Percentiles rank a stretch among this genome's conserved stretches.
Conservation (phyloP, 2,888 invertebrate genomes). For the Parascotia fuliginaria region DNA sequence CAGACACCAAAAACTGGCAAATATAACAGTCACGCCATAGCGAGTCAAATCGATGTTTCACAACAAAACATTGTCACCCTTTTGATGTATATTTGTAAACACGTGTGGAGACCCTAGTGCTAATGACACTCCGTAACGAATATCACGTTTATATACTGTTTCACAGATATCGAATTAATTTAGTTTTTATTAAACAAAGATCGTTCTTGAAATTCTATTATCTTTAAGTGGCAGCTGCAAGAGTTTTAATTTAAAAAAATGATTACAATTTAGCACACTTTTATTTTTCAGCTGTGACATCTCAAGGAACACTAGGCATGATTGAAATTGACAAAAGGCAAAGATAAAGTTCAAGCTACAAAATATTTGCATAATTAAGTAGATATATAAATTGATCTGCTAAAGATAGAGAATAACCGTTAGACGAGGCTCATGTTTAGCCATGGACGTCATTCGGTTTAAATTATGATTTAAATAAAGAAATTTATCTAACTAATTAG, state of each 20-base stretch:
- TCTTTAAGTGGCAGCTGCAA: background rate
- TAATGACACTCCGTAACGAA: slow-evolving; percentile 39
- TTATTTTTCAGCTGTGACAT: no score
- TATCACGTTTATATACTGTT: slow-evolving; percentile 38
- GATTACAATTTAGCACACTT: no score
- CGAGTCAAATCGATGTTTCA: slow-evolving; percentile 40
- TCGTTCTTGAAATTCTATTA: background rate
- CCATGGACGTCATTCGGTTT: no score
- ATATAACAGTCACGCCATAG: slow-evolving; percentile 17
- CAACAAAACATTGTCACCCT: slow-evolving; percentile 46
- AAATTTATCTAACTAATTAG: no score
- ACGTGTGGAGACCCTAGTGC: slow-evolving; percentile 46
- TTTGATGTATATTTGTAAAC: slow-evolving; percentile 38
- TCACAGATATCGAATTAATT: slow-evolving; percentile 31
- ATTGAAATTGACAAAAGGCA: no score
- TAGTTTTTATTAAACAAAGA: slow-evolving; percentile 25
- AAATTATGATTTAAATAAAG: no score
- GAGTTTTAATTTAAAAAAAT: background rate
- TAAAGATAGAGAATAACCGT: no score
- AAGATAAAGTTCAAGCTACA: no score
- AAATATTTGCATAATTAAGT: no score
- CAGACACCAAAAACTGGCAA: slow-evolving; percentile 15
- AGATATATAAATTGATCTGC: no score
- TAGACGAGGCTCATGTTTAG: no score
- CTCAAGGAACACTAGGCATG: no score